A percentile compares a stretch with the other conserved stretches of the same genome.
These are phyloP conservation scores for Triops longicaudatus DNA, from an alignment of 1,140 invertebrate genomes.

Conservation along the genomic window DNA sequence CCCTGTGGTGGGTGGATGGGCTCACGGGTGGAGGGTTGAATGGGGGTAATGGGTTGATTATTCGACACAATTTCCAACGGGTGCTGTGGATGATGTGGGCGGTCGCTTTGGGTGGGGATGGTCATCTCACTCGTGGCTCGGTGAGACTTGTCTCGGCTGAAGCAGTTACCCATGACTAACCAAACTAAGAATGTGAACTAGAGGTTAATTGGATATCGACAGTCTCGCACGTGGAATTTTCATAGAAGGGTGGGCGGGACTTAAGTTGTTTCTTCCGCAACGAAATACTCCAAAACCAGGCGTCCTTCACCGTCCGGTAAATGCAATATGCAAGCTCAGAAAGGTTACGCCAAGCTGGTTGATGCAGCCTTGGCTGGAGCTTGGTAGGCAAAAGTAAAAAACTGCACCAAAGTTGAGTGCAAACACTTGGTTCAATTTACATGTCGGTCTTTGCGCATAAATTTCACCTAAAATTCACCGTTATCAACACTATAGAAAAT, in stretches of 20 bases:
- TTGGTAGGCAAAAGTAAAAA: not conserved
- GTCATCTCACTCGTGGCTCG: not conserved
- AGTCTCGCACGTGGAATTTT: no score
- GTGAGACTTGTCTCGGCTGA: slow-evolving; percentile 20
- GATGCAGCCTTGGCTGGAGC: no score
- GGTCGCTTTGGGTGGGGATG: not conserved
- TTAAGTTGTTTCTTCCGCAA: no score
- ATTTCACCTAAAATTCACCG: not conserved
- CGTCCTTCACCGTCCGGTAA: no score
- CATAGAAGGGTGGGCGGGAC: no score
- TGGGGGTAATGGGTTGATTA: slow-evolving; percentile 3
- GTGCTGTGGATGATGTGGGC: not conserved
- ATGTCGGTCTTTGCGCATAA: not conserved
- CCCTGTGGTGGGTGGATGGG: slow-evolving; percentile 2
- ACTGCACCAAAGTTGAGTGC: not conserved
- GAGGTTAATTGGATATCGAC: no score
- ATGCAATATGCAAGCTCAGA: no score
- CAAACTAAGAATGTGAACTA: not conserved
- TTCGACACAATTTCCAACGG: not conserved
- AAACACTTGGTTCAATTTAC: not conserved
- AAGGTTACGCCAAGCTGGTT: no score
- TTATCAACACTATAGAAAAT: not conserved
- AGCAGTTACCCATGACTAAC: slow-evolving; percentile 19
- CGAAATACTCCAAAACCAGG: no score
- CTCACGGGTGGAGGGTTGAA: not conserved